phyloP scores from a whole-genome alignment of 2,797 vertebrate species.

The Columba guinea region DNA sequence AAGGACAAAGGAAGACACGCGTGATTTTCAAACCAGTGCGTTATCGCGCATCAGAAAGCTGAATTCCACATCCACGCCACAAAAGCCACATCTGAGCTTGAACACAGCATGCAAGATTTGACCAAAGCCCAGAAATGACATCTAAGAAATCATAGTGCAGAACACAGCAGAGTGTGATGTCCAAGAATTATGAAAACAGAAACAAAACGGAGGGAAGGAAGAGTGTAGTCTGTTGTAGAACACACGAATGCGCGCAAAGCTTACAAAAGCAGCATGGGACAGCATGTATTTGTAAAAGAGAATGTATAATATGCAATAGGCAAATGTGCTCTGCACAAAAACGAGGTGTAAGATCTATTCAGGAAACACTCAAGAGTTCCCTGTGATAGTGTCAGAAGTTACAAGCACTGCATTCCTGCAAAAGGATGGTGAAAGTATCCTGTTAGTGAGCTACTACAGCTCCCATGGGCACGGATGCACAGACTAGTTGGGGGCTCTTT shows the following conservation, averaged over 20 bases:
- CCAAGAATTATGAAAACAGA: not conserved
- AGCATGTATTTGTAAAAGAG: not conserved
- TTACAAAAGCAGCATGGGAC: not conserved
- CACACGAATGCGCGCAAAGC: not conserved
- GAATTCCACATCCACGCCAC: not conserved
- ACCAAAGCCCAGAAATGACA: not conserved
- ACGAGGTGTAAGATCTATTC: not conserved
- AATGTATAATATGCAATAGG: not conserved
- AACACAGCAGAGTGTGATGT: not conserved
- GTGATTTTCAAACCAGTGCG: no score
- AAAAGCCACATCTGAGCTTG: not conserved
- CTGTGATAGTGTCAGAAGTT: not conserved
- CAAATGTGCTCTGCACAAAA: not conserved
- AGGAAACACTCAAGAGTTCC: not conserved
- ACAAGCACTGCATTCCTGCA: not conserved
- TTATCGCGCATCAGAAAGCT: not conserved
- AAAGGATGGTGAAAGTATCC: not conserved
- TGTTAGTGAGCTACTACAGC: not conserved
- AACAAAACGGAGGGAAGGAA: not conserved
- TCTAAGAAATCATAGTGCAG: not conserved
- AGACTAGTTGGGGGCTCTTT: not conserved
- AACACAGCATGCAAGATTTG: not conserved
- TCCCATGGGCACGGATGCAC: not conserved
- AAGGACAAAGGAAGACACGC: not conserved
- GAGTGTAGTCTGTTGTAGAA: fast-evolving